Conservation (phyloP, 2,797 vertebrate genomes). For the Cynodonichthys magdalenae region DNA sequence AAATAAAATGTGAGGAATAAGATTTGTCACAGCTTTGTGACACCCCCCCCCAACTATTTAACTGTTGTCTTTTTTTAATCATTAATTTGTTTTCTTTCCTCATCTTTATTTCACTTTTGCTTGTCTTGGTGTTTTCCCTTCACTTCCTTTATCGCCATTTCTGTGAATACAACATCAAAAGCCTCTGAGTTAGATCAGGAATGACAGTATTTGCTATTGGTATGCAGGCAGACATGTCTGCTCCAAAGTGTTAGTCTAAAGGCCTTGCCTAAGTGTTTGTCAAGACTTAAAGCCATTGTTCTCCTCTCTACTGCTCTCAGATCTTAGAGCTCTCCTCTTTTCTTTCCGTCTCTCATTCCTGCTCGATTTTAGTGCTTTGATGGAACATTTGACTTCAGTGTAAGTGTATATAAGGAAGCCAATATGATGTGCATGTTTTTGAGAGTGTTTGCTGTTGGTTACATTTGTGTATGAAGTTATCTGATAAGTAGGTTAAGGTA, state of each 20-base stretch:
- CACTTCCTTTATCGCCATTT: constrained; percentile 61
- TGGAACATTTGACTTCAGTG: constrained; percentile 58
- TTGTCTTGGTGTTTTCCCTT: constrained; percentile 37
- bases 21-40: constrained; percentile 18
- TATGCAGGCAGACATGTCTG: constrained; percentile 75
- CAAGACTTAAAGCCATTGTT: constrained; percentile 79
- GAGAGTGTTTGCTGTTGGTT: background rate
- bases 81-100: constrained; percentile 17
- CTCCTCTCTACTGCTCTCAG: constrained; percentile 66
- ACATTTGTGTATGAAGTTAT: background rate
- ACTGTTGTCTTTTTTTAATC: constrained; percentile 23
- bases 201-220: constrained; percentile 77
- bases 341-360: constrained; percentile 45
- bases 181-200: constrained; percentile 71
- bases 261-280: constrained; percentile 77
- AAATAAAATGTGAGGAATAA: background rate
- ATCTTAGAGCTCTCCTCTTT: constrained; percentile 63
- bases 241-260: constrained; percentile 76
- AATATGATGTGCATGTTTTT: constrained; percentile 13
- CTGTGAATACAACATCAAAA: constrained; percentile 79
- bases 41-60: constrained; percentile 8
- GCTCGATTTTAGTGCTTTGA: constrained; percentile 61
- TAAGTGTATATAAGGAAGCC: constrained; percentile 16
- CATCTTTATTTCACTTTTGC: constrained; percentile 3
- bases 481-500: background rate